Conservation (phyloP, 2,888 invertebrate species). For the Myopa testacea region DNA sequence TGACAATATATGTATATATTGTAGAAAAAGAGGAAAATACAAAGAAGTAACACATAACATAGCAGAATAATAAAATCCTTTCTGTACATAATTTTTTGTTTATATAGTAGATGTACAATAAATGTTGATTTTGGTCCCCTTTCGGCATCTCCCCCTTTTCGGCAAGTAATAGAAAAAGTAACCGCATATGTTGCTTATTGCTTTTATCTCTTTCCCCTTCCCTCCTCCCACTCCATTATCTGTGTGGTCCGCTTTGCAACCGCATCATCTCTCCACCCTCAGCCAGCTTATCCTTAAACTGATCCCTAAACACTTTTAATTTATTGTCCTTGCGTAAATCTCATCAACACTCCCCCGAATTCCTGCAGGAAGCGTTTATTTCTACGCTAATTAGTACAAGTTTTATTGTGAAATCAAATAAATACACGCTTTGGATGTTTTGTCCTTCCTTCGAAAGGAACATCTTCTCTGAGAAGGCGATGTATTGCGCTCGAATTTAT, state of each 20-base stretch:
- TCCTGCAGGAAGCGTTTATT: slow-evolving; percentile 40
- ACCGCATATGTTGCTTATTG: slow-evolving; percentile 17
- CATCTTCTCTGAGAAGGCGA: neutral
- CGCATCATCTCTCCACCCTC: neutral
- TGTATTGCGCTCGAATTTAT: neutral
- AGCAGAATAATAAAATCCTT: too few species aligned
- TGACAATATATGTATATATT: too few species aligned
- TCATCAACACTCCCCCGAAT: slow-evolving; percentile 42
- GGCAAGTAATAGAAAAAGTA: neutral
- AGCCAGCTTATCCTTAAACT: neutral
- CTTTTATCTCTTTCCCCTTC: neutral
- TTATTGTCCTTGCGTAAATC: slow-evolving; percentile 39
- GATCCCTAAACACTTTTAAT: neutral
- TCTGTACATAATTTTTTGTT: too few species aligned
- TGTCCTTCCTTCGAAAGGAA: too few species aligned
- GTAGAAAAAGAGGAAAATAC: too few species aligned
- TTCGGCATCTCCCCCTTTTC: neutral
- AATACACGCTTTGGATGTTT: too few species aligned
- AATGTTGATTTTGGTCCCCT: neutral
- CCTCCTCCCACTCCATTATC: neutral
- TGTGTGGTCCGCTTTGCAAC: neutral
- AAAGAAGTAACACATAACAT: too few species aligned
- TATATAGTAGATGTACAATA: neutral
- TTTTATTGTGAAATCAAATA: neutral
- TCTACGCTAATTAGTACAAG: slow-evolving; percentile 31